Percentiles rank a stretch among this genome's conserved stretches.
Conservation (phyloP, 2,888 invertebrate genomes). For the Deilephila porcellus region DNA sequence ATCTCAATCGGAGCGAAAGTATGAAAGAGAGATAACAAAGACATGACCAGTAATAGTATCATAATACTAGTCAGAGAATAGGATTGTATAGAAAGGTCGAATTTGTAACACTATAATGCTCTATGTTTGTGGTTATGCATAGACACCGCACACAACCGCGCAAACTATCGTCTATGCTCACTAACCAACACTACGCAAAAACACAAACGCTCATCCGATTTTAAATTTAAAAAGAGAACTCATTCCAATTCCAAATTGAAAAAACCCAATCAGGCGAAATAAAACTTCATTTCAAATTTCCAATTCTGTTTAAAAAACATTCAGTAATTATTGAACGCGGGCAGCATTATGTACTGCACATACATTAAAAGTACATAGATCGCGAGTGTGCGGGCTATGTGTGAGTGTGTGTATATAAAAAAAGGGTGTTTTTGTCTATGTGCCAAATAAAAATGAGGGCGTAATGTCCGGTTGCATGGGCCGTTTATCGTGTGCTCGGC, state of each 20-base stretch:
- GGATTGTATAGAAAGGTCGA: too few relatives aligned
- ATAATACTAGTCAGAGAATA: too few relatives aligned
- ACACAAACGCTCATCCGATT: conserved; percentile 27
- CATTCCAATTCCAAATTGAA: conserved; percentile 63
- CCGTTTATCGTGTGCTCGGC: conserved; percentile 70
- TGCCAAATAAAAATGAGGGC: conserved; percentile 84
- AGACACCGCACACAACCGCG: neutral
- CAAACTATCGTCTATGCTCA: conserved; percentile 20
- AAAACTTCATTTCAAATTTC: conserved; percentile 80
- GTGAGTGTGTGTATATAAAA: conserved; percentile 70
- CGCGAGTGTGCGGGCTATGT: conserved; percentile 49
- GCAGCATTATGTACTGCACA: conserved; percentile 60
- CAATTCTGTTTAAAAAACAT: conserved; percentile 79
- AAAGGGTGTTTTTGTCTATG: conserved; percentile 83
- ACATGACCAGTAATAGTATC: too few relatives aligned
- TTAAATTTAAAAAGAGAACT: conserved; percentile 42
- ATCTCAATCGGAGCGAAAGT: too few relatives aligned
- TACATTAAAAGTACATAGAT: conserved; percentile 48
- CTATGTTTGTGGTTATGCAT: too few relatives aligned
- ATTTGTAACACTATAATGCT: neutral
- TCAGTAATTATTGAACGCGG: conserved; percentile 78
- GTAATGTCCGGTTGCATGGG: conserved; percentile 79
- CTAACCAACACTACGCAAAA: conserved; percentile 17
- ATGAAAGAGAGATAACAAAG: too few relatives aligned
- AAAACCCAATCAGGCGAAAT: conserved; percentile 68